Base-by-base conservation (phyloP, 2,797 vertebrate species). In the Strix occidentalis region DNA sequence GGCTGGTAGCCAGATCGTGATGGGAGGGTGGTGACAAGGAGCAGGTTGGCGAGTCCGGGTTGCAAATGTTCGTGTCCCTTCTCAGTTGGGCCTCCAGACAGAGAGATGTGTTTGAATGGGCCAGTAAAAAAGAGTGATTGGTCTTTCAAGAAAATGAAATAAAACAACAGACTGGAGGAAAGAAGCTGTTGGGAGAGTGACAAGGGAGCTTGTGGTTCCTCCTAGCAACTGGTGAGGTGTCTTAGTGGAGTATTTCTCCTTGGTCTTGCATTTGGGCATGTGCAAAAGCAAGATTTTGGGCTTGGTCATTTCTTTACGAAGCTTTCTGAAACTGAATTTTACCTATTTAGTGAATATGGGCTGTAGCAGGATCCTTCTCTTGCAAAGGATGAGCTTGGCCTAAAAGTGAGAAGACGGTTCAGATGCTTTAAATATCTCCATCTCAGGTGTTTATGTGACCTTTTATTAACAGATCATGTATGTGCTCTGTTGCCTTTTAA, bases 401-500 rank as follows among this genome's bases (percentile, higher is more conserved):
- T 81, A 46, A 56, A 72, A 82, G 65, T 50, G 35, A 75, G 46
- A 70, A 58, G 17, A 37, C 64, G 69, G 60, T 87, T 35, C 39
- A 65, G 37, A 13, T 58, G 54, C 58, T 90, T 90, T 65, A 72
- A 74, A 29, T 80, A 19, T 86, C 71, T 82, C 37, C 5, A 13
- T 92, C 50, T 89, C 28, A 7, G 70, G 48, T 93, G 81, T 76
- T 78, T 63, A 7, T 26, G 64, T 92, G 79, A 66, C 93, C 37
- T 94, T 88, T 91, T 31, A 54, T 46, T 84, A 87, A 61, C 26
- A 58, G 39, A 18, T 51, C 4, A 11, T 28, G 21, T 8, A 10
- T 39, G 54, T 86, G 46, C 41, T 33, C 24, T 43, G 39, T 16
- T 83, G 95, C 77, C 74, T 95, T 87, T 90, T 72, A 61, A 88